Evolutionary conservation across 2,888 invertebrate species (phyloP).

Genomic region (Abrostola triplasia): DNA sequence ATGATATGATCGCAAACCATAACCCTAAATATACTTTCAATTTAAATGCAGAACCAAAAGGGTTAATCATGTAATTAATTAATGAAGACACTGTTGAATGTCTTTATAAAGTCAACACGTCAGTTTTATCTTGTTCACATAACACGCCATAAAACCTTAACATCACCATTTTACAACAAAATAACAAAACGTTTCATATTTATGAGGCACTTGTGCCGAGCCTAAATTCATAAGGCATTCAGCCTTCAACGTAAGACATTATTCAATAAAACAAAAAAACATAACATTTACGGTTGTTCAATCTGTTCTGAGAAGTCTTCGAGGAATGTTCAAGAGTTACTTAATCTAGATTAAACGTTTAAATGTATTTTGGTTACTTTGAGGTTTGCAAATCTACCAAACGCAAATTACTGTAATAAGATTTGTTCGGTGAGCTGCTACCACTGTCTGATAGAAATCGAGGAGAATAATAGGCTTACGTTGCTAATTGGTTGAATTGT

Average conservation of each 20-base stretch:
- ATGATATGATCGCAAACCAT: no score
- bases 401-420: slow-evolving; percentile 40
- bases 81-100: background rate
- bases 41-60: no score
- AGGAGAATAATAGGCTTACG: slow-evolving; percentile 31
- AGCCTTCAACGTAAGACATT: slow-evolving; percentile 27
- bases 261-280: slow-evolving; percentile 22
- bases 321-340: slow-evolving; percentile 26
- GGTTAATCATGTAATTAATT: no score
- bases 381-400: slow-evolving; percentile 35
- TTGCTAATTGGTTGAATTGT: slow-evolving; percentile 24
- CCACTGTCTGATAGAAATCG: slow-evolving; percentile 40
- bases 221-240: slow-evolving; percentile 47
- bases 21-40: no score
- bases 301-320: slow-evolving; percentile 3
- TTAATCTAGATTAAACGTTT: slow-evolving; percentile 26
- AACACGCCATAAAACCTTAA: slow-evolving; percentile 35
- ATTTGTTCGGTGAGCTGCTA: slow-evolving; percentile 34
- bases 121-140: slow-evolving; percentile 25
- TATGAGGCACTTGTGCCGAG: slow-evolving; percentile 41
- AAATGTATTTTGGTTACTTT: slow-evolving; percentile 24
- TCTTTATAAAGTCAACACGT: slow-evolving; percentile 20
- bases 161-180: slow-evolving; percentile 33
- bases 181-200: slow-evolving; percentile 48
- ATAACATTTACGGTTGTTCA: background rate